Evolutionary conservation across 2,113 vertebrate genomes (phyloP), one percentile per base, ranked within the genome.

Genomic region (Bos indicus): DNA sequence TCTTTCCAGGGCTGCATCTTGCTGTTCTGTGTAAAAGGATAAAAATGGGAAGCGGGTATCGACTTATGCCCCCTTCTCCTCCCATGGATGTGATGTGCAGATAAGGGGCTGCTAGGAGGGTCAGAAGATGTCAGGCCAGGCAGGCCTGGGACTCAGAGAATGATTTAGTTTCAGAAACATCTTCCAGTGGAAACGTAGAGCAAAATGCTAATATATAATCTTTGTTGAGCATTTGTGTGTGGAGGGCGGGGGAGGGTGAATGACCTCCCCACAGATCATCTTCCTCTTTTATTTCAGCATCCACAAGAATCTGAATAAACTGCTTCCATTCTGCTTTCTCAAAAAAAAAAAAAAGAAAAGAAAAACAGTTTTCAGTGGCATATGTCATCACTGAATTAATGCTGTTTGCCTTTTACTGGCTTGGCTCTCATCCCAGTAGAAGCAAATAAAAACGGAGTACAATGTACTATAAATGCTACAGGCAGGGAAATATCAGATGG

Each of bases 321-420:
- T 89, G 95, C 48, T 87, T 97, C 94, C 95, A 64, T 98, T 98
- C 46, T 87, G 91, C 80, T 64, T 51, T 91, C 67, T 46, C 46
- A 46, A 78, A 74, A 97, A 87, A 90, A 80, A 97, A 95, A 96
- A 95, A 95, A 98, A 62, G 87, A 97, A 98, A 98, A 98, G 97
- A 98, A 98, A 99, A 99, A 99, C 99, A 99, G 98, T 99, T 99
- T 99, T 98, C 98, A 98, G 98, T 98, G 98, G 99, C 99, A 99
- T 99, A 99, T 99, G 99, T 98, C 99, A 98, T 98, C 91, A 64
- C 98, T 98, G 98, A 99, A 99, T 99, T 99, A 99, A 99, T 99
- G 99, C 98, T 99, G 99, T 99, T 99, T 99, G 99, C 99, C 99
- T 99, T 99, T 99, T 99, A 98, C 98, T 98, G 98, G 98, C 98